Evolutionary conservation across 2,888 invertebrate species (phyloP), one percentile per base, ranked within the genome.

Genomic region (Limenitis camilla): DNA sequence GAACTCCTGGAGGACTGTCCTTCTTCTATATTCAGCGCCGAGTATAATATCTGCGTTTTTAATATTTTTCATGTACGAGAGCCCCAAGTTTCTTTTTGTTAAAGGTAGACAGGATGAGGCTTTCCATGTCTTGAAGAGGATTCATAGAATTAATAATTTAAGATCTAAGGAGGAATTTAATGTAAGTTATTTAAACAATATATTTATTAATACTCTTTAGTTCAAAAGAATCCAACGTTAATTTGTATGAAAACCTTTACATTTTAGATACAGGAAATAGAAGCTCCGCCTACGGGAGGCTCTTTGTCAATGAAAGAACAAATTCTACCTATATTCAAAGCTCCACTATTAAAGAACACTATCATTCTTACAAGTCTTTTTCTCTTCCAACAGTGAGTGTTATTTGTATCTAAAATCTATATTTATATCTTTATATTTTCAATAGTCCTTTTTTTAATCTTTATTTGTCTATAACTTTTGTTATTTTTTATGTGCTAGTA

Each of bases 11-110:
- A 81, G 93, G 38, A 62, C 92, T 6, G 89, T 92, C 51, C 48
- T 61, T n/a, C 74, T 92, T 1, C 68, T 91, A 0, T 90, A 93
- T 66, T 90, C 91, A 0, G n/a, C 90, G 0, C 91, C 94, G 0
- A 88, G 91, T 50, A 55, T 93, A 1, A 44, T 92, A 3, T 88
- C 91, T 0, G 88, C 91, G 0, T 9, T 89, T 0, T 88, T 90
- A 58, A 69, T 91, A 8, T 56, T 29, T 31, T 82, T 81, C 52
- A 81, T 92, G 66, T 92, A 93, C 0, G 95, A 95, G 73, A 95
- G 93, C 61, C 95, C 95, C 0, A 93, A 94, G 72, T 95, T 91
- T 67, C 76, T 91, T 32, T 82, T 91, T 40, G 79, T 90, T 0
- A 91, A 90, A 61, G 91, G 91, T 72, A 67, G 80, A 71, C 59